Conservation (phyloP, 1,140 invertebrate species). For the Elymnias hypermnestra region DNA sequence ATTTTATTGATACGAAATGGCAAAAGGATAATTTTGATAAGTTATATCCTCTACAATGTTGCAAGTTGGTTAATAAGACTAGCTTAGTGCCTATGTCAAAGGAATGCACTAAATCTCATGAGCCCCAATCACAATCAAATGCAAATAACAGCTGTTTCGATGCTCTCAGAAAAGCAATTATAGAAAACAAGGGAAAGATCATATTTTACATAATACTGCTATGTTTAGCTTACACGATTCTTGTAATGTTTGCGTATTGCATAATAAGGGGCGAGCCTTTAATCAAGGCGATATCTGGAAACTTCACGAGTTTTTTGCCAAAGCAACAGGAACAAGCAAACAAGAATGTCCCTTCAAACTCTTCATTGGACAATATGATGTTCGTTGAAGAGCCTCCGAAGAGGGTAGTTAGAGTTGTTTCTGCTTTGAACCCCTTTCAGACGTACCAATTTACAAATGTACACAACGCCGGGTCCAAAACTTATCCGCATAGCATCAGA, state of each 20-base stretch:
- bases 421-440: conserved; percentile 48
- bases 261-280: conserved; percentile 50
- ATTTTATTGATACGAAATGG: conserved; percentile 48
- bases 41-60: conserved; percentile 54
- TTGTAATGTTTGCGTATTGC: conserved; percentile 51
- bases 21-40: conserved; percentile 33
- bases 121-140: conserved; percentile 19
- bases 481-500: conserved; percentile 15
- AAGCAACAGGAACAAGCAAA: conserved; percentile 20
- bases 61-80: conserved; percentile 38
- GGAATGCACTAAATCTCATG: conserved; percentile 32
- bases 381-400: conserved; percentile 51
- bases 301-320: conserved; percentile 14
- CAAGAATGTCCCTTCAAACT: conserved; percentile 19
- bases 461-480: conserved; percentile 16
- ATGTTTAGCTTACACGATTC: conserved; percentile 25
- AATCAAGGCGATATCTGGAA: conserved; percentile 23
- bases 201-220: conserved; percentile 46
- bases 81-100: conserved; percentile 34
- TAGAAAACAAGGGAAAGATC: conserved; percentile 35
- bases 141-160: conserved; percentile 45
- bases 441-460: conserved; percentile 38
- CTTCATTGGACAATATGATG: conserved; percentile 47
- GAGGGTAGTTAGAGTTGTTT: conserved; percentile 51
- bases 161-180: conserved; percentile 35